A percentile compares a stretch with the other conserved stretches of the same genome.
Evolutionary conservation across 2,888 invertebrate genomes (phyloP).

Genomic region (Sesia apiformis): DNA sequence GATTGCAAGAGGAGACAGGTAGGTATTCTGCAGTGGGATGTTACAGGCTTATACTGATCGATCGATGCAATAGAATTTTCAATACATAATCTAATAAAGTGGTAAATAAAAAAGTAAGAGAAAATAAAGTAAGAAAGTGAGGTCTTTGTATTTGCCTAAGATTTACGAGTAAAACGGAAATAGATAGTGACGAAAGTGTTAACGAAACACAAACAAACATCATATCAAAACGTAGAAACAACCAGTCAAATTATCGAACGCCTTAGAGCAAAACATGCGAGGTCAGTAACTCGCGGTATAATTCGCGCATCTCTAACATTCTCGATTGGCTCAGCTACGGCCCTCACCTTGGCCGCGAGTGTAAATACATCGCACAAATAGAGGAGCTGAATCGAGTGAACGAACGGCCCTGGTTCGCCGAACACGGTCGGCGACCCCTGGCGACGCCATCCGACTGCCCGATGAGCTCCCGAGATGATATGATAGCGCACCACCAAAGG

Average conservation of each 20-base stretch:
- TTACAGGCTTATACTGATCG: no score
- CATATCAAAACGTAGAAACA: neutral
- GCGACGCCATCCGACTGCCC: slow-evolving; percentile 39
- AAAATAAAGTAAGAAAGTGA: no score
- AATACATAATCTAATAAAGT: no score
- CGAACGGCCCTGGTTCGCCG: slow-evolving; percentile 46
- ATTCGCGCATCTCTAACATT: slow-evolving; percentile 24
- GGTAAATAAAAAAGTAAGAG: no score
- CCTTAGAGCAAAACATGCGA: slow-evolving; percentile 9
- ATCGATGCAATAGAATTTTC: no score
- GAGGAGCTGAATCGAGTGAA: slow-evolving; percentile 33
- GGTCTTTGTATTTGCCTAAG: no score
- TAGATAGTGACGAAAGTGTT: no score
- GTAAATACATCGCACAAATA: slow-evolving; percentile 32
- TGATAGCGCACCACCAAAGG: slow-evolving; percentile 5
- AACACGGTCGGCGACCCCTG: slow-evolving; percentile 60
- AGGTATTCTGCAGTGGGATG: no score
- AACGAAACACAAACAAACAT: no score
- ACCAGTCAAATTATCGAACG: neutral
- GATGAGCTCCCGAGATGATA: slow-evolving; percentile 39
- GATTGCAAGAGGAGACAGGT: no score
- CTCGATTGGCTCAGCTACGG: slow-evolving; percentile 14
- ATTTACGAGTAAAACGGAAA: no score
- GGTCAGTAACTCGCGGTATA: slow-evolving; percentile 30
- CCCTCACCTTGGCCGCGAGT: slow-evolving; percentile 60